Conservation (phyloP, 2,113 vertebrate species). For the Lamprologus tigripictilis region DNA sequence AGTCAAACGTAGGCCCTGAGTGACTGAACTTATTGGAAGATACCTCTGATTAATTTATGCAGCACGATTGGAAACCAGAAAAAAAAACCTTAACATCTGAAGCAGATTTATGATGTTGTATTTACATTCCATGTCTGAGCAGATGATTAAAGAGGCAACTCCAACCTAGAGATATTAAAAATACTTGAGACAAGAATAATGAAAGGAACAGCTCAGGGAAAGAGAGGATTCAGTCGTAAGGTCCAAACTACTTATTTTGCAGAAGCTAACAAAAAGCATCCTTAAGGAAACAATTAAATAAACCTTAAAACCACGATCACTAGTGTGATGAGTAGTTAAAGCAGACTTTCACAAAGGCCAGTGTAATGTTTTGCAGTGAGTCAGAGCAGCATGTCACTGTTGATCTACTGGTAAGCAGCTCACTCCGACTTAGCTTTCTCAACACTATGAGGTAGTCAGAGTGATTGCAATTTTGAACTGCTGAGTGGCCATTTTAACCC, state of each 20-base stretch:
- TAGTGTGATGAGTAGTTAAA: neutral
- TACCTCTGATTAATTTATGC: neutral
- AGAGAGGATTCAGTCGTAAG: neutral
- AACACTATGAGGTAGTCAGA: neutral
- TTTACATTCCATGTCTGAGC: neutral
- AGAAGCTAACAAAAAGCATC: neutral
- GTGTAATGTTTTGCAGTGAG: neutral
- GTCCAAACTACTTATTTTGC: neutral
- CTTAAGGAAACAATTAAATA: neutral
- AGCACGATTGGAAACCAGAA: neutral
- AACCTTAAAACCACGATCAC: neutral
- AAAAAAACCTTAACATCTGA: neutral
- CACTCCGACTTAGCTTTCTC: neutral
- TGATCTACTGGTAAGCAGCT: conserved; percentile 29
- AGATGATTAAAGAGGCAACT: neutral
- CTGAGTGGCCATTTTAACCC: conserved; percentile 23
- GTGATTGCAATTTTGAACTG: conserved; percentile 32
- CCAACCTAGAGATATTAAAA: neutral
- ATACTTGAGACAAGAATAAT: neutral
- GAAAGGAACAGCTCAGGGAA: neutral
- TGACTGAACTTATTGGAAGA: neutral
- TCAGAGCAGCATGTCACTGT: conserved; percentile 12
- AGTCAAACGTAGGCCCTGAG: neutral
- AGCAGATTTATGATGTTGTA: neutral
- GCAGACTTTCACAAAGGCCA: neutral